Conservation (phyloP, 37 sponge, comb jelly and placozoan genomes). For the Ianthella basta region DNA sequence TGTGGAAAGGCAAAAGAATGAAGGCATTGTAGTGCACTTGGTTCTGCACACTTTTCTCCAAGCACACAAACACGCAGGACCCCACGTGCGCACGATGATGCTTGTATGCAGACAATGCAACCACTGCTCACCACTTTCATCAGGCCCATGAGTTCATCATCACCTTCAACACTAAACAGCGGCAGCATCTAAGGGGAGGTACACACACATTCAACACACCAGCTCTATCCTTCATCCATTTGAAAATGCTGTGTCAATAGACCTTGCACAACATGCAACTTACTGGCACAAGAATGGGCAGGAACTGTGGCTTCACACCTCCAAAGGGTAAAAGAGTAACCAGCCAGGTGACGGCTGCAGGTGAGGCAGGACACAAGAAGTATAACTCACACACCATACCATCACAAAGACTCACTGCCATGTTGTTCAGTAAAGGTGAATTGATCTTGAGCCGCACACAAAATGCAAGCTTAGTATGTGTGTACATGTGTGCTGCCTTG, state of each 20-base stretch:
- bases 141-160: conserved; percentile 56
- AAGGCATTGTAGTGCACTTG: too few species aligned
- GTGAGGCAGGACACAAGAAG: too few species aligned
- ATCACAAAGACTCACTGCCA: too few species aligned
- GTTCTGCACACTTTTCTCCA: background rate
- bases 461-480: too few species aligned
- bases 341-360: conserved; percentile 1
- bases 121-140: conserved; percentile 44
- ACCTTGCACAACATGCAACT: too few species aligned
- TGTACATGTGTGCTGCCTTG: too few species aligned
- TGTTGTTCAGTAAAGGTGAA: too few species aligned
- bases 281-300: background rate
- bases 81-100: conserved; percentile 2
- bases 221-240: too few species aligned
- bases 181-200: conserved; percentile 51
- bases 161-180: conserved; percentile 61
- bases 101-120: background rate
- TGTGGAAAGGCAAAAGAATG: background rate
- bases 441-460: too few species aligned
- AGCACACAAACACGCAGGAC: conserved; percentile 4
- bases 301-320: background rate
- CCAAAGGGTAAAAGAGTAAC: background rate
- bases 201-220: background rate
- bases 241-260: too few species aligned
- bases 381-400: too few species aligned